A percentile compares a stretch with the other conserved stretches of the same genome.
These are phyloP conservation scores for Bufo gargarizans DNA, from an alignment of 2,113 vertebrate species.

Conservation along the genomic window DNA sequence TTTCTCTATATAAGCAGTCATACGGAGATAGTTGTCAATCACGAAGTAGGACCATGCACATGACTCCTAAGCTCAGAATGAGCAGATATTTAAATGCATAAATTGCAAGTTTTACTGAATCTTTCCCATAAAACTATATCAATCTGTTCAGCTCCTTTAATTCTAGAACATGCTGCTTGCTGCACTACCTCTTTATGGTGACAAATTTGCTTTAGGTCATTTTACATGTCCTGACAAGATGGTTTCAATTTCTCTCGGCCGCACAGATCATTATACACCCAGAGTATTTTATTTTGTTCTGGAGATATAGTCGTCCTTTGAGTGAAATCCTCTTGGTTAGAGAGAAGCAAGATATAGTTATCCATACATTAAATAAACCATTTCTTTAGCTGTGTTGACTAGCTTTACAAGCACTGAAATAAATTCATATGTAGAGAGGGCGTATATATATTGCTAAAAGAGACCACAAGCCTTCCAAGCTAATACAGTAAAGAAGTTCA, in stretches of 20 bases:
- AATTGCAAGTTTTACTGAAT: no score
- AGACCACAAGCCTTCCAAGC: constrained; percentile 17
- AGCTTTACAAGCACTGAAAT: neutral
- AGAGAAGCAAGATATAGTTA: neutral
- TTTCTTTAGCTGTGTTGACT: neutral
- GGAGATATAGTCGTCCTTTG: constrained; percentile 16
- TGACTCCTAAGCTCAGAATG: no score
- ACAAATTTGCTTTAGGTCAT: no score
- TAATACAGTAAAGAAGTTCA: constrained; percentile 18
- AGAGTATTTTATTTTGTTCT: neutral
- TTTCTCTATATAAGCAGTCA: no score
- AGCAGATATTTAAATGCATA: no score
- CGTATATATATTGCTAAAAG: neutral
- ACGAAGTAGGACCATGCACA: no score
- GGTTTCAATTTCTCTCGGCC: neutral
- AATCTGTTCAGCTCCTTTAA: no score
- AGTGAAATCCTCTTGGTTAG: constrained; percentile 8
- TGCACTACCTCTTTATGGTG: no score
- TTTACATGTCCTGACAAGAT: neutral
- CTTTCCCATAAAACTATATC: no score
- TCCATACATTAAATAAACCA: neutral
- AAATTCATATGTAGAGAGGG: neutral
- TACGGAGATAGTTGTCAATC: no score
- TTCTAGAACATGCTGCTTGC: no score
- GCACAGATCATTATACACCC: constrained; percentile 4